A percentile compares a stretch with the other conserved stretches of the same genome.
Evolutionary conservation across 1,140 invertebrate species (phyloP).

Genomic region (Ostrea edulis): DNA sequence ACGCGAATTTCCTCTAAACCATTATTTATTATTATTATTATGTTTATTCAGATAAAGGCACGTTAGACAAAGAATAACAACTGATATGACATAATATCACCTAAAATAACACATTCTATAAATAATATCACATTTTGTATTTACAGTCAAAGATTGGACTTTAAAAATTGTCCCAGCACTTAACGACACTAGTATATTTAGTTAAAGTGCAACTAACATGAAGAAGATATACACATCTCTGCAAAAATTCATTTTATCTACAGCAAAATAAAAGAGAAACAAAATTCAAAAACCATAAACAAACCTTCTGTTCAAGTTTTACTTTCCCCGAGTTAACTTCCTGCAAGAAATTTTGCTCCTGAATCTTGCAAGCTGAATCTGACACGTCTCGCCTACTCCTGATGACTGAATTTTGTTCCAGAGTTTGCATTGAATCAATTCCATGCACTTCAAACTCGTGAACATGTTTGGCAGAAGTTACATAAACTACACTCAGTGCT

Average conservation of each 20-base stretch:
- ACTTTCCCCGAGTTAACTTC: slow-evolving; percentile 11
- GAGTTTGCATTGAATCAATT: background rate
- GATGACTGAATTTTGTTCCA: background rate
- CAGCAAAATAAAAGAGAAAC: no score
- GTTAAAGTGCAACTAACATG: background rate
- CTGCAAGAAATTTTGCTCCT: background rate
- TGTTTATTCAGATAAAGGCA: no score
- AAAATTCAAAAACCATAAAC: background rate
- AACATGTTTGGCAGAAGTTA: background rate
- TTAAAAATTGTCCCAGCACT: no score
- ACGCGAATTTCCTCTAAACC: background rate
- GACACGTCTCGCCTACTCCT: background rate
- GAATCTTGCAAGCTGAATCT: background rate
- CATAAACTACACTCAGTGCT: background rate
- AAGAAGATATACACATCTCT: background rate
- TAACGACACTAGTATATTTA: background rate
- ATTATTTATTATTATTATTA: no score
- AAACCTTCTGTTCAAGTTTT: slow-evolving; percentile 13
- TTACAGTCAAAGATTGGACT: no score
- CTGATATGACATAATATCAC: no score
- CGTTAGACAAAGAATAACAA: no score
- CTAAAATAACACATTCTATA: no score
- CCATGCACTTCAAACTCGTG: background rate
- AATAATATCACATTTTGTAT: no score
- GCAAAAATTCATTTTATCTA: no score